Conservation (phyloP, 2,888 invertebrate species). For the Pyrocoelia pectoralis region DNA sequence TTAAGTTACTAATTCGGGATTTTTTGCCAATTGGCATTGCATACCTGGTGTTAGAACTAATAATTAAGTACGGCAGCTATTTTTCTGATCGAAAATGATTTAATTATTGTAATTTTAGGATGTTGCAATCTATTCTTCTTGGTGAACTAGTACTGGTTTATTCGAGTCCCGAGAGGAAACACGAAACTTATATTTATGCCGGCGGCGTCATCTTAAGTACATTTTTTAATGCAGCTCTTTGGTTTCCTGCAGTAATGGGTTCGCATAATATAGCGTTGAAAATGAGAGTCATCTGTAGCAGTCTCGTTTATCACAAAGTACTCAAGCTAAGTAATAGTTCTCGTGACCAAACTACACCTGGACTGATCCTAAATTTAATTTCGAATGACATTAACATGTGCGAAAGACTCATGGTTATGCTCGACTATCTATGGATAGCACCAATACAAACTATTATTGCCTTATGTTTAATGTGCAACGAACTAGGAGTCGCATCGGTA, state of each 20-base stretch:
- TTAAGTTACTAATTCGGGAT: not conserved
- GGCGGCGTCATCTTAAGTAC: not conserved
- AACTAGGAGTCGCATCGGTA: not conserved
- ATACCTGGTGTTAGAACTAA: too few relatives aligned
- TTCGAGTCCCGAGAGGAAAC: not conserved
- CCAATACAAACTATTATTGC: not conserved
- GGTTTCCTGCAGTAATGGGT: not conserved
- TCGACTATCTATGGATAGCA: not conserved
- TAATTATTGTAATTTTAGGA: not conserved
- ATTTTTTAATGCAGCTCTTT: not conserved
- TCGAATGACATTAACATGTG: constrained; percentile 74
- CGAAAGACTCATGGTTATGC: not conserved
- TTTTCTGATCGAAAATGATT: too few relatives aligned
- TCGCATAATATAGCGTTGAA: constrained; percentile 78
- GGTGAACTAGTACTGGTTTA: not conserved
- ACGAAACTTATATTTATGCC: not conserved
- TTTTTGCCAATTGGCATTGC: too few relatives aligned
- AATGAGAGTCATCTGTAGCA: constrained; percentile 83
- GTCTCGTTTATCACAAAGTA: constrained; percentile 82
- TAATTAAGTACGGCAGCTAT: too few relatives aligned
- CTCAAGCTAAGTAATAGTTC: constrained; percentile 68
- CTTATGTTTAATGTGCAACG: not conserved
- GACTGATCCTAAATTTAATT: constrained; percentile 44
- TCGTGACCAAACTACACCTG: constrained; percentile 76
- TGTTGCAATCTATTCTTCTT: not conserved